Percentiles rank a stretch among this genome's conserved stretches.
These are phyloP conservation scores for Ahaetulla prasina DNA, from an alignment of 2,113 vertebrate genomes.

Conservation along the genomic window DNA sequence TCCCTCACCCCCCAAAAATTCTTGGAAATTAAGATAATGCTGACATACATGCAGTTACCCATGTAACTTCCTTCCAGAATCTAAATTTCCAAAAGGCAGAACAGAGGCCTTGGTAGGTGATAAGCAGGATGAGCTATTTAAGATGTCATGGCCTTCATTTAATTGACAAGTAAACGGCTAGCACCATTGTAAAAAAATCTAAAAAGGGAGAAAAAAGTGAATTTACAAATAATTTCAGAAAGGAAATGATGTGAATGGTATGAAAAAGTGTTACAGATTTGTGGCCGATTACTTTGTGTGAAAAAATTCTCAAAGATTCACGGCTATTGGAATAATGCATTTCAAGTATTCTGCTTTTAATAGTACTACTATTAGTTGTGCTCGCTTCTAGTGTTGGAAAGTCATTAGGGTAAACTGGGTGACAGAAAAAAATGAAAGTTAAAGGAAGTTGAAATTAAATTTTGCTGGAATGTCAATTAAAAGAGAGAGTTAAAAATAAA, in stretches of 20 bases:
- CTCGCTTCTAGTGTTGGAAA: background rate
- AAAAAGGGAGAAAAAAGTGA: background rate
- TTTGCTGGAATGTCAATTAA: background rate
- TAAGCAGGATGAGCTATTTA: background rate
- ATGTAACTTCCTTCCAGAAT: background rate
- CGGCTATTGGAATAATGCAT: background rate
- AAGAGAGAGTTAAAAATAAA: background rate
- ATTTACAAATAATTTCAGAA: background rate
- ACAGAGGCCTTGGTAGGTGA: background rate
- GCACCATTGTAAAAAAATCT: background rate
- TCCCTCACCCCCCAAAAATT: background rate
- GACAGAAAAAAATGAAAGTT: background rate
- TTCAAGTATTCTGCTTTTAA: conserved; percentile 7
- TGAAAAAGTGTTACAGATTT: background rate
- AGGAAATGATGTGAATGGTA: background rate
- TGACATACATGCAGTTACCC: background rate
- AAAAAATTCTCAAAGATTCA: background rate
- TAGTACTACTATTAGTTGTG: conserved; percentile 16
- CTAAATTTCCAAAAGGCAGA: background rate
- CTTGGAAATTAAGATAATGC: background rate
- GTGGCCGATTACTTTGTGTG: background rate
- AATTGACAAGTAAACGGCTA: background rate
- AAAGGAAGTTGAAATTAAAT: background rate
- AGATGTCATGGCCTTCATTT: background rate
- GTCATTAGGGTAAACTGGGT: conserved; percentile 11